Evolutionary conservation across 2,888 invertebrate species (phyloP), one percentile per base, ranked within the genome.

Genomic region (Plebejus argus): DNA sequence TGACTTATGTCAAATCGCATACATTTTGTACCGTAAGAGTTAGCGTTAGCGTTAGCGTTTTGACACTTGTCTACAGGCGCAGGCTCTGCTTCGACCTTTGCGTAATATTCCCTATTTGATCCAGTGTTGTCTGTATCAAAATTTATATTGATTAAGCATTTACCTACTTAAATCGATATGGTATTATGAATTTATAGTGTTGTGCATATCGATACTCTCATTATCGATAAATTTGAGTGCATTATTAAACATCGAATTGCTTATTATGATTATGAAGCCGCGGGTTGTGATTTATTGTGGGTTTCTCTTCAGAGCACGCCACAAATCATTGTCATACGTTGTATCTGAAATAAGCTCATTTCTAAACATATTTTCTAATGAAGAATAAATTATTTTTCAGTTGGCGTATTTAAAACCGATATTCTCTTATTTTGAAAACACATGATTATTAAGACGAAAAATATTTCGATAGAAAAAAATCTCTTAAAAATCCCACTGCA

Each of bases 211-310:
- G 53, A 74, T 74, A 49, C 53, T 74, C 28, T 74, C 53, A 74
- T 28, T 74, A 74, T 74, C 74, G 74, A 74, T 74, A 74, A 74
- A 72, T 72, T 45, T n/a, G 12, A 72, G 45, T 20, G 23, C 72
- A 23, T 72, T 74, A 74, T 49, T 74, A 74, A 49, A 49, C 45
- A 23, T 12, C 49, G 72, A 28, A 49, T 53, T 18, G 49, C 39
- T 23, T 74, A 53, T 74, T 74, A 28, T 72, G 72, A 72, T 49
- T 53, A 49, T 18, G 74, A 74, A 74, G 53, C 23, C 49, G 71
- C 66, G 28, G 28, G 66, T 39, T 20, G 23, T 74, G 74, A 74
- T 74, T 74, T 74, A 74, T 74, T 1, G 23, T 8, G 74, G 74
- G 74, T 74, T 74, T 74, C 74, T 74, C 74, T 49, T 23, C 49